These are phyloP conservation scores for Drosophila sturtevanti DNA, from an alignment of 1,140 invertebrate genomes.

Conservation along the genomic window DNA sequence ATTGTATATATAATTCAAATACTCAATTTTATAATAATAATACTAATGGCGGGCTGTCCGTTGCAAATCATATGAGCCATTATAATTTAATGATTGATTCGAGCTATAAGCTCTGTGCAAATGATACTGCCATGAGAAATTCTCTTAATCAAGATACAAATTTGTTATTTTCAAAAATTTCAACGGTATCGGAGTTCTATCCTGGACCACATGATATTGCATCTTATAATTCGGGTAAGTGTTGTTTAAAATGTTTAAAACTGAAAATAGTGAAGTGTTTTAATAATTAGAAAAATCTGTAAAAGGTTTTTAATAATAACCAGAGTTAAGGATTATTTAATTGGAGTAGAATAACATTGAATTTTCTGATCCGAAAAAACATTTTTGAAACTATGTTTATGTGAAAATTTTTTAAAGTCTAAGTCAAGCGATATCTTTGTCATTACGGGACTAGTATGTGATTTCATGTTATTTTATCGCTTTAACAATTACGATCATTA, in stretches of 20 bases:
- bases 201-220: conserved; percentile 58
- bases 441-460: too few species aligned
- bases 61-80: conserved; percentile 66
- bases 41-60: conserved; percentile 45
- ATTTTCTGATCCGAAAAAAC: too few species aligned
- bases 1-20: conserved; percentile 62
- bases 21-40: conserved; percentile 53
- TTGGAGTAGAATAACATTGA: too few species aligned
- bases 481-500: too few species aligned
- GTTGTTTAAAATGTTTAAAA: background rate
- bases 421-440: too few species aligned
- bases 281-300: too few species aligned
- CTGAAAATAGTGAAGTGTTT: background rate
- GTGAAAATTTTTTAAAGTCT: too few species aligned
- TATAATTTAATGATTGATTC: conserved; percentile 69
- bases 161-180: conserved; percentile 69
- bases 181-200: conserved; percentile 69
- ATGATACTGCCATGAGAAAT: conserved; percentile 61
- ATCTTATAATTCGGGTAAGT: conserved; percentile 60
- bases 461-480: too few species aligned
- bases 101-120: conserved; percentile 61
- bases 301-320: too few species aligned
- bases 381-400: too few species aligned
- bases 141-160: conserved; percentile 66
- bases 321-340: too few species aligned